Conservation (phyloP, 2,888 invertebrate genomes). For the Nomada fucata region DNA sequence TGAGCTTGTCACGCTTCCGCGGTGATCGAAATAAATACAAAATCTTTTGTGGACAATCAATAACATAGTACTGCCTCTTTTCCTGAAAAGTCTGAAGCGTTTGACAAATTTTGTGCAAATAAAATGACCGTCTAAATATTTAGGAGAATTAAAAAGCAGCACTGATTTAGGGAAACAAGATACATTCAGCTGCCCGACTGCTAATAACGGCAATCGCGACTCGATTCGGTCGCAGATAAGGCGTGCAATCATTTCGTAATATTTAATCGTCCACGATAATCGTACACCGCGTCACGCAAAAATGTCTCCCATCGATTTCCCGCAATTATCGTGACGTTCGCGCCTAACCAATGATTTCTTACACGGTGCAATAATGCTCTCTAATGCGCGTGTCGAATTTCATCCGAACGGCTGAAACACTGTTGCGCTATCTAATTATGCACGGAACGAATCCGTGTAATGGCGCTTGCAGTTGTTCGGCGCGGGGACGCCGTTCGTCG, state of each 20-base stretch:
- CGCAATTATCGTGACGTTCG: conserved; percentile 46
- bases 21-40: no score
- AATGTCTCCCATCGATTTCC: conserved; percentile 46
- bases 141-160: no score
- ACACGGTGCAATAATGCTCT: conserved; percentile 32
- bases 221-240: conserved; percentile 13
- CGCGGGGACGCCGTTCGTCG: conserved; percentile 2
- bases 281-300: not conserved
- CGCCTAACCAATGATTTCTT: conserved; percentile 38
- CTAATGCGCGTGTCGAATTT: conserved; percentile 51
- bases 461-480: conserved; percentile 27
- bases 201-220: conserved; percentile 31
- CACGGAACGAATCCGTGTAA: conserved; percentile 26
- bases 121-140: no score
- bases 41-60: no score
- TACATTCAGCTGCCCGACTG: not conserved
- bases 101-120: no score
- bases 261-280: conserved; percentile 40
- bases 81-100: no score
- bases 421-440: conserved; percentile 43
- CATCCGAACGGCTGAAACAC: conserved; percentile 37
- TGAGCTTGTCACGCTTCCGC: no score
- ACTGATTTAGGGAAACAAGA: no score
- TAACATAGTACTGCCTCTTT: no score
- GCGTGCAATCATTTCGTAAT: conserved; percentile 47